Conservation (phyloP, 2,797 vertebrate genomes). For the Sebastes minor region DNA sequence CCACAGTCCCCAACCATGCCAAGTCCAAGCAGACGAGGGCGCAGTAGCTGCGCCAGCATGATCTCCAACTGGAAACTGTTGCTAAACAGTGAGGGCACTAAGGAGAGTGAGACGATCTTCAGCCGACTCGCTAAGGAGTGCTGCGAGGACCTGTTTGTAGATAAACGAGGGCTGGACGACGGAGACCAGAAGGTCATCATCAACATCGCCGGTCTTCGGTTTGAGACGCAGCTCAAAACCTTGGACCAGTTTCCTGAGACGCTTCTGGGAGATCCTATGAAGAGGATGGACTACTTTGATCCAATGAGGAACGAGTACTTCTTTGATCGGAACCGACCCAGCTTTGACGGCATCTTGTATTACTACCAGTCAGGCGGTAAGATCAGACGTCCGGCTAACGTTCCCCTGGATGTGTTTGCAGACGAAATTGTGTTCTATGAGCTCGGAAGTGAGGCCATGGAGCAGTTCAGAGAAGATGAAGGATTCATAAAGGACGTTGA, state of each 20-base stretch:
- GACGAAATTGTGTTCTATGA: constrained; percentile 97
- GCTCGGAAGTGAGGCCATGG: constrained; percentile 92
- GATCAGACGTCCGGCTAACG: constrained; percentile 93
- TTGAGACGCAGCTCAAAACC: constrained; percentile 93
- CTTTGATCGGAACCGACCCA: constrained; percentile 95
- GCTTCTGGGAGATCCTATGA: constrained; percentile 89
- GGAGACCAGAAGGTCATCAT: constrained; percentile 93
- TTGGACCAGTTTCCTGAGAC: constrained; percentile 94
- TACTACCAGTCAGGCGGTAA: constrained; percentile 98
- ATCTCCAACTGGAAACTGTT: constrained; percentile 90
- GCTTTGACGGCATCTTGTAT: constrained; percentile 97
- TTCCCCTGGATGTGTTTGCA: constrained; percentile 93
- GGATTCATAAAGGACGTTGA: constrained; percentile 95
- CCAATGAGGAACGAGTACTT: constrained; percentile 98
- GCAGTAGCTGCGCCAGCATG: constrained; percentile 83
- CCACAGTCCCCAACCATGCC: constrained; percentile 69
- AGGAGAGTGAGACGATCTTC: constrained; percentile 87
- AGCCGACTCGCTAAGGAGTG: constrained; percentile 87
- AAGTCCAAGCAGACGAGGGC: constrained; percentile 68
- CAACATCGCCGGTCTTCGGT: constrained; percentile 94
- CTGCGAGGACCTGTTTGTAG: constrained; percentile 85
- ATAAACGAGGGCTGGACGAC: constrained; percentile 84
- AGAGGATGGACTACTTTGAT: constrained; percentile 95
- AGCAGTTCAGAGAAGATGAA: constrained; percentile 96
- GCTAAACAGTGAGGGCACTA: constrained; percentile 84